These are phyloP conservation scores for Muscidifurax raptorellus DNA, from an alignment of 1,140 invertebrate species.

Conservation along the genomic window DNA sequence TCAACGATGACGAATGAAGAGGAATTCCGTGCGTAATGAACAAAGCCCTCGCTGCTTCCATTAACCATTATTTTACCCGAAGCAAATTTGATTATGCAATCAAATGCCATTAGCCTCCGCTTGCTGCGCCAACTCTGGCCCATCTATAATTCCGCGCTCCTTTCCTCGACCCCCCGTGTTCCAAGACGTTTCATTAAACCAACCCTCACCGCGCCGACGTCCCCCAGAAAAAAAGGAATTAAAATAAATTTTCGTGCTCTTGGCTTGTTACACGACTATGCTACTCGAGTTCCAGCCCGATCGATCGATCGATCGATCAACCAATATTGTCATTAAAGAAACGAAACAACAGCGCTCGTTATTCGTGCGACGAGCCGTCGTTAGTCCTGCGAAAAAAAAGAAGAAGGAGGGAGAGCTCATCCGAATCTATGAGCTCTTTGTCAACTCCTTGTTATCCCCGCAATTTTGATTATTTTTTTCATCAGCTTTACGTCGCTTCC, in stretches of 20 bases:
- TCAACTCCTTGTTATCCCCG: conserved; percentile 13
- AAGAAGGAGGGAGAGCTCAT: neutral
- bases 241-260: neutral
- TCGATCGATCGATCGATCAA: neutral
- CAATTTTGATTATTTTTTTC: neutral
- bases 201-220: neutral
- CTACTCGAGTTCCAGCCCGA: neutral
- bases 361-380: neutral
- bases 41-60: neutral
- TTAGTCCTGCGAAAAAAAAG: neutral
- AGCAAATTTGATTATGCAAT: conserved; percentile 39
- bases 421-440: neutral
- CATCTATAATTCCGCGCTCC: conserved; percentile 5
- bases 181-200: conserved; percentile 13
- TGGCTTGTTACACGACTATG: neutral
- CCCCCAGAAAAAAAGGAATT: neutral
- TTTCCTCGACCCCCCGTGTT: neutral
- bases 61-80: conserved; percentile 15
- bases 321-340: neutral
- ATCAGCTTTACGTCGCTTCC: neutral
- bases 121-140: neutral
- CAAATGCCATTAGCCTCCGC: conserved; percentile 24
- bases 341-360: conserved; percentile 5
- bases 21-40: neutral
- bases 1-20: neutral